These are phyloP conservation scores for Erythrolamprus reginae DNA, from an alignment of 2,113 vertebrate species.

Conservation along the genomic window DNA sequence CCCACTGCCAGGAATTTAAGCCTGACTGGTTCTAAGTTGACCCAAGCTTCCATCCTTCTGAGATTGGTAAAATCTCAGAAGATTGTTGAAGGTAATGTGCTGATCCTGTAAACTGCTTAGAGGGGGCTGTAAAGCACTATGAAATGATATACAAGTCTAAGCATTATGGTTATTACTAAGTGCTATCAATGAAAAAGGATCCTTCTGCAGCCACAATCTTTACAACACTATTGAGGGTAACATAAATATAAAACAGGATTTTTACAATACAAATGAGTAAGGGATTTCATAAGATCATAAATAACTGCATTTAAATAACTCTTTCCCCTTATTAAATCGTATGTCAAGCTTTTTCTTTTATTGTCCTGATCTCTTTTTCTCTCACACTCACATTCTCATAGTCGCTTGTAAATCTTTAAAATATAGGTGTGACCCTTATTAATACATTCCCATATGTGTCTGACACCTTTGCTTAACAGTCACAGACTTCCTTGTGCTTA, in stretches of 20 bases:
- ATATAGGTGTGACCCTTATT: conserved; percentile 72
- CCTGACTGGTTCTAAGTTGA: neutral
- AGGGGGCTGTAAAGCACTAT: neutral
- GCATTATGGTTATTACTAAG: too few species aligned
- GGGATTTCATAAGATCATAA: neutral
- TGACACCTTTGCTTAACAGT: conserved; percentile 73
- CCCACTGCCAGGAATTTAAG: neutral
- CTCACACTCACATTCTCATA: conserved; percentile 38
- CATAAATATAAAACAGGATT: neutral
- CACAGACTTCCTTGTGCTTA: conserved; percentile 65
- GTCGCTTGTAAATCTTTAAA: conserved; percentile 65
- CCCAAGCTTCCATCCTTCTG: neutral
- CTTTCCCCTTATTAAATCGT: neutral
- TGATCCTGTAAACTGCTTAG: too few species aligned
- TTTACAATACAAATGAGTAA: neutral
- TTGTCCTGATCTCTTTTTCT: conserved; percentile 44
- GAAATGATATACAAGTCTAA: too few species aligned
- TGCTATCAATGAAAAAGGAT: neutral
- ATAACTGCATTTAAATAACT: neutral
- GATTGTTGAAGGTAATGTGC: neutral
- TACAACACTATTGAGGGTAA: neutral
- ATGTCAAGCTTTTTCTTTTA: conserved; percentile 35
- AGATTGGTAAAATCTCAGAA: neutral
- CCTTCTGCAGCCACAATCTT: neutral
- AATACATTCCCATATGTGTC: conserved; percentile 75